phyloP scores from a whole-genome alignment of 1,140 invertebrate genomes.

The Drosophila repletoides region DNA sequence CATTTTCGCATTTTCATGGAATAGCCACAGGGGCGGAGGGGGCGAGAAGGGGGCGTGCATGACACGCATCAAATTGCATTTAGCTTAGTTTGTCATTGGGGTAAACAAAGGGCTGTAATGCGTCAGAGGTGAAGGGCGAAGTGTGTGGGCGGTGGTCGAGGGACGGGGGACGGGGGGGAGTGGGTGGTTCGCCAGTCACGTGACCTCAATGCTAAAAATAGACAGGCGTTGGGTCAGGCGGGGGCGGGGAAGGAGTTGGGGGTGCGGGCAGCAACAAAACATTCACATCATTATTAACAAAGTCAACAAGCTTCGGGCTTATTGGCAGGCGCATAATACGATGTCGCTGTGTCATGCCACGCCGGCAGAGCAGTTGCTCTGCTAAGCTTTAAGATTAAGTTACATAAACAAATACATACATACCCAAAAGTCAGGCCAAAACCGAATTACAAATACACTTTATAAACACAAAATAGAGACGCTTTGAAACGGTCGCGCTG shows the following conservation, averaged over 20 bases:
- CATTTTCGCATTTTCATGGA: constrained; percentile 69
- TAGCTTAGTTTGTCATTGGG: constrained; percentile 73
- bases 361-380: neutral
- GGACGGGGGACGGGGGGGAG: neutral
- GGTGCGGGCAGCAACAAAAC: constrained; percentile 14
- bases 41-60: constrained; percentile 48
- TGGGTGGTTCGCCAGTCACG: constrained; percentile 57
- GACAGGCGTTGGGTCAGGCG: constrained; percentile 15
- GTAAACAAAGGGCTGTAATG: constrained; percentile 34
- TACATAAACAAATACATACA: constrained; percentile 1
- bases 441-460: neutral
- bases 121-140: neutral
- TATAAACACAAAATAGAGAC: no score
- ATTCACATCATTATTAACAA: constrained; percentile 72
- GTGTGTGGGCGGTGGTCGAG: neutral
- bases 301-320: constrained; percentile 60
- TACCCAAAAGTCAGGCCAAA: neutral
- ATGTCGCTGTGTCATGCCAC: constrained; percentile 41
- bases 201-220: constrained; percentile 69
- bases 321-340: constrained; percentile 48
- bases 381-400: constrained; percentile 37
- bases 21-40: no score
- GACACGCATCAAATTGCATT: constrained; percentile 79
- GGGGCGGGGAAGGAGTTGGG: neutral
- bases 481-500: no score